These are phyloP conservation scores for Sander lucioperca DNA, from an alignment of 2,113 vertebrate species.

Conservation along the genomic window DNA sequence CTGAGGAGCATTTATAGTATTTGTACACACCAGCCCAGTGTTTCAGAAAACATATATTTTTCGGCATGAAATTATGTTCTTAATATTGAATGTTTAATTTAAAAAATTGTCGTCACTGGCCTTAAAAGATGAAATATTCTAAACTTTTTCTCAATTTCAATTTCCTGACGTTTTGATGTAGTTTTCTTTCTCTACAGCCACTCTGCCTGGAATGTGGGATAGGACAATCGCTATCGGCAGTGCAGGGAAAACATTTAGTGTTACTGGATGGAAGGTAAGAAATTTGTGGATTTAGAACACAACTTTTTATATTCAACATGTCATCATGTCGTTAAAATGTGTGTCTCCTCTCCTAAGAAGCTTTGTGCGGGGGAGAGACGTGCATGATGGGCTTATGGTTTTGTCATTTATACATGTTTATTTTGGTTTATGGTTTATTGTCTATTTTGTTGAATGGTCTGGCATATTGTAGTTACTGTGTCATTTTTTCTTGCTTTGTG, in stretches of 20 bases:
- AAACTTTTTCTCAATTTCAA: neutral
- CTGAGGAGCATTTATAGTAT: neutral
- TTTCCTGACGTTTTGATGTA: neutral
- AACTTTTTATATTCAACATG: neutral
- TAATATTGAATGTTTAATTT: neutral
- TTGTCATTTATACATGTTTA: no score
- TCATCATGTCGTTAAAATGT: neutral
- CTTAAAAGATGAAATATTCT: neutral
- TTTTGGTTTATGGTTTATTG: no score
- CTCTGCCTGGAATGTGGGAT: slow-evolving; percentile 97
- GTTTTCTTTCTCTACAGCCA: slow-evolving; percentile 81
- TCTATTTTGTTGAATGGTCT: no score
- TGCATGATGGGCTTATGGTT: no score
- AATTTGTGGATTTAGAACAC: neutral
- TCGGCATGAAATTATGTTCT: neutral
- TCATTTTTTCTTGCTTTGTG: no score
- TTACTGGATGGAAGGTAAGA: slow-evolving; percentile 97
- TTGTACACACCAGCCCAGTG: neutral
- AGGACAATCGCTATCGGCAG: slow-evolving; percentile 95
- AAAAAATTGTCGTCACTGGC: neutral
- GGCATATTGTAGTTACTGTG: no score
- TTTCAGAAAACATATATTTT: neutral
- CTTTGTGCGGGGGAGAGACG: no score
- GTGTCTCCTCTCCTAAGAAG: no score
- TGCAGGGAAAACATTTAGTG: slow-evolving; percentile 95